A percentile compares a stretch with the other conserved stretches of the same genome.
Evolutionary conservation across 2,113 vertebrate species (phyloP).

Genomic region (Athene noctua): DNA sequence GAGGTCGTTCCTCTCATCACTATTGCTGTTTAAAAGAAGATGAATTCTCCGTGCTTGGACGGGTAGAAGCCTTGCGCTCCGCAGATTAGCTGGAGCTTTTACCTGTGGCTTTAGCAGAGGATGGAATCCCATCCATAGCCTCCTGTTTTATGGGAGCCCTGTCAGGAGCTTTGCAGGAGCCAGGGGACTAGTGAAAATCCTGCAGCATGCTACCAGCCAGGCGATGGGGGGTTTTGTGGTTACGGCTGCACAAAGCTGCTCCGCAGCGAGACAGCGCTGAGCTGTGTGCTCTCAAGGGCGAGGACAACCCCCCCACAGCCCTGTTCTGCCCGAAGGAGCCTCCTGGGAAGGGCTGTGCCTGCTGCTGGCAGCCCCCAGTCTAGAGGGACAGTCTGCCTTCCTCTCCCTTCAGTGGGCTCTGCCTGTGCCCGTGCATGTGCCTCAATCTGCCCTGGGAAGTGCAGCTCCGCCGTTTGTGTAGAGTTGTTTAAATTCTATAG

Average conservation of each 20-base stretch:
- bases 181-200: background rate
- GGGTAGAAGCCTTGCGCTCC: background rate
- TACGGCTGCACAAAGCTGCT: background rate
- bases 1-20: background rate
- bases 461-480: background rate
- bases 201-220: background rate
- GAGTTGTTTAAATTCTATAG: background rate
- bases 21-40: background rate
- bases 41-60: background rate
- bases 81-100: background rate
- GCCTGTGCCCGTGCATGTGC: accelerated
- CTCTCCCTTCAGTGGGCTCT: background rate
- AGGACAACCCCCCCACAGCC: background rate
- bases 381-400: background rate
- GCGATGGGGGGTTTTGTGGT: background rate
- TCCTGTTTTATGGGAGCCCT: background rate
- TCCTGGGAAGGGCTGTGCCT: background rate
- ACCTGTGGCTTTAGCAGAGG: background rate
- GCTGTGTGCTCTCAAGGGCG: accelerated
- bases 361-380: background rate
- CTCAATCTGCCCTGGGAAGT: background rate
- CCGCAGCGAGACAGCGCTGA: background rate
- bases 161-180: accelerated
- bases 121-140: background rate
- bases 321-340: background rate